Evolutionary conservation across 2,888 invertebrate species (phyloP).

Genomic region (Scelioninae gen. 1): DNA sequence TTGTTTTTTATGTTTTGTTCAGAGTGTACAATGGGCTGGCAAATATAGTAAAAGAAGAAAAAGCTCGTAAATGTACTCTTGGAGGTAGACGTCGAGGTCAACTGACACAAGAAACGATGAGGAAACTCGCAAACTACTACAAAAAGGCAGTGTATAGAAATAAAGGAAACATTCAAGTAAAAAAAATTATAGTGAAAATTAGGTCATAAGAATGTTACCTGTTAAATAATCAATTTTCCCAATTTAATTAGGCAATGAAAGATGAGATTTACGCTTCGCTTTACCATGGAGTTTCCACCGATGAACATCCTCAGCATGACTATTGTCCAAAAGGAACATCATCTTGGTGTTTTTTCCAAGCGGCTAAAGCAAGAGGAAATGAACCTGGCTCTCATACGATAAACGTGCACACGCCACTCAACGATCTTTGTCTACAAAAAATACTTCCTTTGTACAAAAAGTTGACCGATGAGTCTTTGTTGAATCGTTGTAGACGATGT

Average conservation of each 20-base stretch:
- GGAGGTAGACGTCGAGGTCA: conserved; percentile 4
- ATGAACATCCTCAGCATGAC: conserved; percentile 52
- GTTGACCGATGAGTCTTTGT: conserved; percentile 39
- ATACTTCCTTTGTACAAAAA: conserved; percentile 51
- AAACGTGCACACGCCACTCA: conserved; percentile 43
- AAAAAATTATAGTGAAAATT: not conserved
- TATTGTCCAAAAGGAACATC: conserved; percentile 36
- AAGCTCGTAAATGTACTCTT: conserved; percentile 7
- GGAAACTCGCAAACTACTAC: conserved; percentile 9
- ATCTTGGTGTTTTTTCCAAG: conserved; percentile 69
- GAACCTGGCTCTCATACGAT: conserved; percentile 40
- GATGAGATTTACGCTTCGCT: conserved; percentile 1
- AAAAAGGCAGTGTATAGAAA: conserved; percentile 14
- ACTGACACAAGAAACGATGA: conserved; percentile 5
- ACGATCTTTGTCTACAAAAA: conserved; percentile 43
- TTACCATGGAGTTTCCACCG: conserved; percentile 49
- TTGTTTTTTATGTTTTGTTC: conserved; percentile 8
- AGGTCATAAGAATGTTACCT: not conserved
- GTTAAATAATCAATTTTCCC: not conserved
- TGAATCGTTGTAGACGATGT: conserved; percentile 46
- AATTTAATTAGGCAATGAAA: conserved; percentile 2
- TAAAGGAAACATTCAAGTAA: conserved; percentile 10
- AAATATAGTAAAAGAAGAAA: conserved; percentile 15
- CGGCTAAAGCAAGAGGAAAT: conserved; percentile 47
- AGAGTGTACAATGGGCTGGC: conserved; percentile 5